These are phyloP conservation scores for Mus spretus DNA, from an alignment of 2,797 vertebrate species.

Conservation along the genomic window DNA sequence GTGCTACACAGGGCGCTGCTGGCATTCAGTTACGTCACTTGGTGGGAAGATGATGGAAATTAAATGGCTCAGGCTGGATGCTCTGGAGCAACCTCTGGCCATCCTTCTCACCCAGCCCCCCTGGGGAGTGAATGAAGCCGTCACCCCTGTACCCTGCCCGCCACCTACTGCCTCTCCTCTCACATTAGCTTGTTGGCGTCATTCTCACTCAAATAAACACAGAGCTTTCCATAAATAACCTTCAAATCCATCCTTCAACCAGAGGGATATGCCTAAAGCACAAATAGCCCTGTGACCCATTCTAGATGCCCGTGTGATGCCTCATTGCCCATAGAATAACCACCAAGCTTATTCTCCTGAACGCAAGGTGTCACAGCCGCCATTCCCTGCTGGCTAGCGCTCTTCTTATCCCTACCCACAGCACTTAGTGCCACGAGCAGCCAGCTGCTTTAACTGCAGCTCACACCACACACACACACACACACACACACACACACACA, in stretches of 20 bases:
- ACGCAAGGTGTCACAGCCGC: background rate
- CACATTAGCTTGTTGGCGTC: background rate
- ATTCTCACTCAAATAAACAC: conserved; percentile 28
- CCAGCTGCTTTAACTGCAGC: background rate
- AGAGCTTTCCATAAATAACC: background rate
- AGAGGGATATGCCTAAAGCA: background rate
- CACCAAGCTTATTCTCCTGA: background rate
- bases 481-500: too few species aligned
- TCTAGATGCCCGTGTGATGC: background rate
- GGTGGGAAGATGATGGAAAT: background rate
- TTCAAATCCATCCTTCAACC: background rate
- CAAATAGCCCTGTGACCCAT: background rate
- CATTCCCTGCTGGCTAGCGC: background rate
- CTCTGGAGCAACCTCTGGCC: background rate
- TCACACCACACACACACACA: too few species aligned
- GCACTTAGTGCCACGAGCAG: background rate
- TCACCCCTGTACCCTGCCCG: background rate
- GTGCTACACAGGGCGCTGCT: background rate
- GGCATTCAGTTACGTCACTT: background rate
- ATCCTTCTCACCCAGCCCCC: background rate
- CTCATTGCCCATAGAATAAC: background rate
- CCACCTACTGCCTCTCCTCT: background rate
- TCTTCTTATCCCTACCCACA: background rate
- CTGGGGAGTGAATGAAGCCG: too few species aligned
- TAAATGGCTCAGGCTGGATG: background rate